phyloP scores from a whole-genome alignment of 2,113 vertebrate genomes.

The Caretta caretta region DNA sequence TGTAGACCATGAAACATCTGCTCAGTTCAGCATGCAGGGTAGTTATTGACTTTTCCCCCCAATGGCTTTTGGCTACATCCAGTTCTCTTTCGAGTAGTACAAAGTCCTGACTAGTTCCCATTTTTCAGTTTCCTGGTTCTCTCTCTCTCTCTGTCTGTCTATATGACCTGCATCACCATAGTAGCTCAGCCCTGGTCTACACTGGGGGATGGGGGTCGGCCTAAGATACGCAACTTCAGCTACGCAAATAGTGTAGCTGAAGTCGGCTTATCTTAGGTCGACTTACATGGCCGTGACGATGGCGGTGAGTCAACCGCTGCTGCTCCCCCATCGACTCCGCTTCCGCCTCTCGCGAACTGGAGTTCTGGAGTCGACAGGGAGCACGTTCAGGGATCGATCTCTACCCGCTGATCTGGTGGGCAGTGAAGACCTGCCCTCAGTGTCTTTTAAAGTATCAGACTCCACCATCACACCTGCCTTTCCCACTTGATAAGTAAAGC shows the following conservation, averaged over 20 bases:
- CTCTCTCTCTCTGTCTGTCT: not conserved
- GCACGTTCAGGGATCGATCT: too few relatives aligned
- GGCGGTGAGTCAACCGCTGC: too few relatives aligned
- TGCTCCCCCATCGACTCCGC: too few relatives aligned
- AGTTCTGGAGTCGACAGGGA: too few relatives aligned
- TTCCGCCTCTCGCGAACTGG: too few relatives aligned
- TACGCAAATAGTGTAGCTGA: too few relatives aligned
- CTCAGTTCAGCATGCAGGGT: constrained; percentile 49
- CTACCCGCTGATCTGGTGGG: too few relatives aligned
- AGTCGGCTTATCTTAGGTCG: too few relatives aligned
- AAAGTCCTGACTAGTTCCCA: not conserved
- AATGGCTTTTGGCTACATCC: not conserved
- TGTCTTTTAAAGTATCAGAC: not conserved
- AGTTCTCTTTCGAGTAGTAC: constrained; percentile 22
- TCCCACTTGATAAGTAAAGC: not conserved
- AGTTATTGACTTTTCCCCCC: constrained; percentile 9
- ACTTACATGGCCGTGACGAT: too few relatives aligned
- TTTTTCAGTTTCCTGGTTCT: not conserved
- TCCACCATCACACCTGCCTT: not conserved
- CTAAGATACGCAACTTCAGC: too few relatives aligned
- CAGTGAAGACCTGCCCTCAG: too few relatives aligned
- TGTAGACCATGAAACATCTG: constrained; percentile 63
- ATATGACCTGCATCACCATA: not conserved
- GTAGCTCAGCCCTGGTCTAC: not conserved
- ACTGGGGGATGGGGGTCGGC: too few relatives aligned